These are phyloP conservation scores for Bombyx mori DNA, from an alignment of 1,140 invertebrate species.

Conservation along the genomic window DNA sequence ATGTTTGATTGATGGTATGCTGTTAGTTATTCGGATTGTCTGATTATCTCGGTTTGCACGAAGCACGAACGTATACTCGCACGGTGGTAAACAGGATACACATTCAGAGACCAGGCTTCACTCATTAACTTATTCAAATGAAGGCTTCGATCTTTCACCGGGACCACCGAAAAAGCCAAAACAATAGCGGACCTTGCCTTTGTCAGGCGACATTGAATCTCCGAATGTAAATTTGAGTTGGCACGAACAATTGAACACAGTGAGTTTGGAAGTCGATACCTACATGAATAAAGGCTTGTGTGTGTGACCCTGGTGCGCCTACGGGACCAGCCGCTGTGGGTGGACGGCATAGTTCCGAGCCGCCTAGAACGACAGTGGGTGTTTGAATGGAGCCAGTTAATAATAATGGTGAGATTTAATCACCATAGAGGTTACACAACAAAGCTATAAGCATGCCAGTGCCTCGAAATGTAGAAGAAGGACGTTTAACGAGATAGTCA, in stretches of 20 bases:
- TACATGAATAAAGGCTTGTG: conserved; percentile 53
- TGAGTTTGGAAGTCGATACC: conserved; percentile 48
- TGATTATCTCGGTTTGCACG: conserved; percentile 65
- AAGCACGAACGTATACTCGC: conserved; percentile 26
- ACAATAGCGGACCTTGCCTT: conserved; percentile 56
- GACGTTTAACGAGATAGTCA: conserved; percentile 41
- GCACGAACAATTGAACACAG: conserved; percentile 57
- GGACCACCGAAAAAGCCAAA: conserved; percentile 56
- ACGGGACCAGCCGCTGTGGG: conserved; percentile 65
- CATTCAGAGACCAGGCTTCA: conserved; percentile 19
- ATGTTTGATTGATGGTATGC: conserved; percentile 37
- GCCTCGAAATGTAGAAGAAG: conserved; percentile 47
- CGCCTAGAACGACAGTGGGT: conserved; percentile 67
- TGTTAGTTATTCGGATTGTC: conserved; percentile 43
- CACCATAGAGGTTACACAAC: conserved; percentile 67
- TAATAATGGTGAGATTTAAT: conserved; percentile 71
- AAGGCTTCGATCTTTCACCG: conserved; percentile 26
- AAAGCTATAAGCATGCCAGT: conserved; percentile 57
- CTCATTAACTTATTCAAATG: conserved; percentile 38
- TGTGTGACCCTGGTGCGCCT: conserved; percentile 68
- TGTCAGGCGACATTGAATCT: conserved; percentile 58
- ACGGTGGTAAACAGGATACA: conserved; percentile 20
- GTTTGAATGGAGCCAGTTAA: conserved; percentile 69
- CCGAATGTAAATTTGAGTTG: conserved; percentile 56
- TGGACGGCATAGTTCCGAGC: conserved; percentile 67